Conservation (phyloP, 2,113 vertebrate species). For the Neogale vison region DNA sequence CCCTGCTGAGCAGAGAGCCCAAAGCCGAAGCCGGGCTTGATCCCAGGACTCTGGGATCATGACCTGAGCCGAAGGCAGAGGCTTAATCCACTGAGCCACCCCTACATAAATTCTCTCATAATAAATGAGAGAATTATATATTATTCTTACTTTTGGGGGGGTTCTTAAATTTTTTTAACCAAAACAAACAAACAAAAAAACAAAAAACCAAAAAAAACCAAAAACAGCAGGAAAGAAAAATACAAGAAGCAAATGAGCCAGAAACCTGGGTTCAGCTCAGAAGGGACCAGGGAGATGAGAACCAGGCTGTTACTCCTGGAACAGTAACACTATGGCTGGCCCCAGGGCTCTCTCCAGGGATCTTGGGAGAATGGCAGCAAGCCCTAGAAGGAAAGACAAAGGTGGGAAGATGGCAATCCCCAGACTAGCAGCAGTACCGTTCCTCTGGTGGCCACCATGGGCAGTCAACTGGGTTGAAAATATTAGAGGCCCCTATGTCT, state of each 20-base stretch:
- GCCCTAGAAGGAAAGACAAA: slow-evolving; percentile 59
- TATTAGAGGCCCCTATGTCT: not conserved
- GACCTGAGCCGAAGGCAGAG: too few species aligned
- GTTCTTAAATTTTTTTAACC: not conserved
- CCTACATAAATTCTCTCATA: slow-evolving; percentile 76
- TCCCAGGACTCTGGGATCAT: too few species aligned
- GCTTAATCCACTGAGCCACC: too few species aligned
- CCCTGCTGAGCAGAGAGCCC: too few species aligned
- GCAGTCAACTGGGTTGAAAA: slow-evolving; percentile 45
- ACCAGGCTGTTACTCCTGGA: not conserved
- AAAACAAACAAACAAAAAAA: not conserved
- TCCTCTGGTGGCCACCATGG: not conserved
- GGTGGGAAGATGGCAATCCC: slow-evolving; percentile 47
- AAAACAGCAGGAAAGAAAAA: slow-evolving; percentile 24
- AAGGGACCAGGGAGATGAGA: not conserved
- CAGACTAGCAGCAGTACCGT: not conserved
- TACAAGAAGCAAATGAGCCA: not conserved
- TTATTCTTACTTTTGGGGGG: slow-evolving; percentile 30
- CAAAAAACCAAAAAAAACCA: not conserved
- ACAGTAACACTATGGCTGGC: slow-evolving; percentile 6
- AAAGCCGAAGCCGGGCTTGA: too few species aligned
- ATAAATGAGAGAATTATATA: slow-evolving; percentile 73
- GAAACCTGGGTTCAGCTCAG: not conserved
- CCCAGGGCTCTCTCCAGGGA: slow-evolving; percentile 49
- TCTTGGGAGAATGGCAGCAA: slow-evolving; percentile 55